Evolutionary conservation across 2,113 vertebrate genomes (phyloP).

Genomic region (Dromaius novaehollandiae): DNA sequence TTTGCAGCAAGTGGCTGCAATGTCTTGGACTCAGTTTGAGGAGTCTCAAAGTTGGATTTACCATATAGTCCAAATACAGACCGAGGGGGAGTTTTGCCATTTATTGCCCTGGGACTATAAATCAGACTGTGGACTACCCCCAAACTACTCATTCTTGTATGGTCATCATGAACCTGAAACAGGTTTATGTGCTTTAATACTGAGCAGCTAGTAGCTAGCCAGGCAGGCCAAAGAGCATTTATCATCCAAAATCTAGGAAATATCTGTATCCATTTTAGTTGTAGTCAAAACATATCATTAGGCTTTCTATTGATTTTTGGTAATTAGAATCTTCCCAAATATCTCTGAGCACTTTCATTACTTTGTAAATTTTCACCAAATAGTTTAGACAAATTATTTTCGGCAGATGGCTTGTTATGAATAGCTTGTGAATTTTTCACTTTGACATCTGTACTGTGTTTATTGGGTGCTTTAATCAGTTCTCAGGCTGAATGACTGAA

Average conservation of each 20-base stretch:
- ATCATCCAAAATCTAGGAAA: not conserved
- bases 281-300: not conserved
- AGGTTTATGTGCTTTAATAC: not conserved
- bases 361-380: conserved; percentile 23
- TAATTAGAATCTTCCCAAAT: conserved; percentile 32
- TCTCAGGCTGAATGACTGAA: conserved; percentile 51
- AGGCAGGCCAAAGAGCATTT: not conserved
- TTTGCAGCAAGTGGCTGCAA: too few relatives aligned
- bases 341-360: conserved; percentile 20
- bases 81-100: not conserved
- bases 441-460: conserved; percentile 69
- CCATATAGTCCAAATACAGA: not conserved
- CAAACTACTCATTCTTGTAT: not conserved
- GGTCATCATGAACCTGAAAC: not conserved
- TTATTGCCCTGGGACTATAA: not conserved
- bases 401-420: conserved; percentile 68
- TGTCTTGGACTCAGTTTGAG: too few relatives aligned
- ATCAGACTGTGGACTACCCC: not conserved
- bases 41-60: not conserved
- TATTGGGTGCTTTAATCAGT: conserved; percentile 63
- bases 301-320: not conserved
- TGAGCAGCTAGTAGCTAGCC: not conserved
- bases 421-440: conserved; percentile 70
- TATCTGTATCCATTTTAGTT: not conserved
- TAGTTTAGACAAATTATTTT: conserved; percentile 62